Evolutionary conservation across 2,797 vertebrate genomes (phyloP).

Genomic region (Alectoris magna): DNA sequence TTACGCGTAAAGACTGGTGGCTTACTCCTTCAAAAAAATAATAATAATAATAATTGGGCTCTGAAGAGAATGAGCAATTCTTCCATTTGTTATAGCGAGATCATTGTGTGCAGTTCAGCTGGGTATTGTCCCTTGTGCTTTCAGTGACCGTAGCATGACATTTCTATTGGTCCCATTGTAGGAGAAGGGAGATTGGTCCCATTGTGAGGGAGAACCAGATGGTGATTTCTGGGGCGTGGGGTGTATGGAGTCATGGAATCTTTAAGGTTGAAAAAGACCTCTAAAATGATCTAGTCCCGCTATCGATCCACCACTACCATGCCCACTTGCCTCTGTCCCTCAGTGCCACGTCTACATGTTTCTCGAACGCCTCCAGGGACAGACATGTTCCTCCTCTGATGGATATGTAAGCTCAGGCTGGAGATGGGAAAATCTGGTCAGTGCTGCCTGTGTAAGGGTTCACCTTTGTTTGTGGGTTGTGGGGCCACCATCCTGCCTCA

Average conservation of each 20-base stretch:
- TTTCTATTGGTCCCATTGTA: neutral
- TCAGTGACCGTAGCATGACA: neutral
- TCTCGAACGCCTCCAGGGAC: no score
- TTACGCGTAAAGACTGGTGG: neutral
- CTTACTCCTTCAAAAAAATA: neutral
- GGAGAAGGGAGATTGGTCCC: neutral
- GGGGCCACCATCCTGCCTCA: neutral
- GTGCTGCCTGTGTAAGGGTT: no score
- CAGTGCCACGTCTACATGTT: no score
- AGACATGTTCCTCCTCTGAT: no score
- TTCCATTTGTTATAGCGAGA: neutral
- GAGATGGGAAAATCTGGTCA: neutral
- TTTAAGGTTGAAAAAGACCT: no score
- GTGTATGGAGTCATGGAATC: no score
- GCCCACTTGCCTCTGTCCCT: no score
- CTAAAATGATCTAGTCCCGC: no score
- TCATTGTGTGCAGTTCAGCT: neutral
- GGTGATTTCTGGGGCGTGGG: fast-evolving
- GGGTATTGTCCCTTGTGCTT: neutral
- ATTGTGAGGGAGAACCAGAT: neutral
- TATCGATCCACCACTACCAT: no score
- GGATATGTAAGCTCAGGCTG: no score
- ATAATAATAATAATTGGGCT: neutral
- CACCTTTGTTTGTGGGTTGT: neutral
- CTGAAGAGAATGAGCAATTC: neutral